phyloP scores from a whole-genome alignment of 2,797 vertebrate genomes.

The Nothura maculosa region DNA sequence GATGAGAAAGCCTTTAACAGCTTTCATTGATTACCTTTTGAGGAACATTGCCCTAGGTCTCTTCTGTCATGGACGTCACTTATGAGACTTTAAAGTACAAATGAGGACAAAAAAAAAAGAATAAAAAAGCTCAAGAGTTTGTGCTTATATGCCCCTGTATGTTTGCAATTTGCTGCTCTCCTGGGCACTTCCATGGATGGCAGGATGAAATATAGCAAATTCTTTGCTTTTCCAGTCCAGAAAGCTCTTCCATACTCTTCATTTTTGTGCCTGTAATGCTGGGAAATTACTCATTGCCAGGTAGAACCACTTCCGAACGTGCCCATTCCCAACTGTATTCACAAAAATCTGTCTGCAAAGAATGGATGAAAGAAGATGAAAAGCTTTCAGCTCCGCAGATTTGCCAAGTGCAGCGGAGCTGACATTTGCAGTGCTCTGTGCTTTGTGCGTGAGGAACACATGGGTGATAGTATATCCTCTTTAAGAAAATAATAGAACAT shows the following conservation, averaged over 20 bases:
- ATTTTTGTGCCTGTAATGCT: neutral
- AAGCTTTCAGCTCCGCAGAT: neutral
- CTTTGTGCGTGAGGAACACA: neutral
- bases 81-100: conserved; percentile 2
- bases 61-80: conserved; percentile 6
- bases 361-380: neutral
- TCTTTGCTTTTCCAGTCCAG: neutral
- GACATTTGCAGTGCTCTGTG: neutral
- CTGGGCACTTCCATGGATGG: neutral
- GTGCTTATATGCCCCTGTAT: neutral
- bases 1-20: conserved; percentile 35
- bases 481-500: neutral
- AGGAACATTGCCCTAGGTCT: conserved; percentile 49
- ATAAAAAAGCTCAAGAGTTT: neutral
- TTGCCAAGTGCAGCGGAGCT: neutral
- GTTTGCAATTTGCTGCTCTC: neutral
- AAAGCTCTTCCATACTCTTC: neutral
- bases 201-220: neutral
- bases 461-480: neutral
- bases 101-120: neutral
- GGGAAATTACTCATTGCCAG: neutral
- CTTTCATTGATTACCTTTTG: conserved; percentile 34
- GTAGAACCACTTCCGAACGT: neutral
- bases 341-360: neutral
- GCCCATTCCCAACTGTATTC: neutral